phyloP scores from a whole-genome alignment of 2,888 invertebrate genomes.

The Amphipyra tragopoginis region DNA sequence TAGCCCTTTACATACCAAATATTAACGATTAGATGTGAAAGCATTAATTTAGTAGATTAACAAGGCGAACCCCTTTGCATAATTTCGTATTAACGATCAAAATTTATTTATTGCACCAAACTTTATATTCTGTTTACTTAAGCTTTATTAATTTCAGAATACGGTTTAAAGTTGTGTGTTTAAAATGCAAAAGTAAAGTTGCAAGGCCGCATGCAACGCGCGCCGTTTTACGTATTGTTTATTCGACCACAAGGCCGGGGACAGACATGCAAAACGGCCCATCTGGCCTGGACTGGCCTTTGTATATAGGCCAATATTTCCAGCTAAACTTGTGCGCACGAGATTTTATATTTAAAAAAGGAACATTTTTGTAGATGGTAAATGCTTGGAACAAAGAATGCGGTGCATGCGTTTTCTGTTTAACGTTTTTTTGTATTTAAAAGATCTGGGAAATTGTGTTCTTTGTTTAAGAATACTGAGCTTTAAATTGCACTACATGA shows the following conservation, averaged over 20 bases:
- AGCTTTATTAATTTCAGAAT: slow-evolving; percentile 21
- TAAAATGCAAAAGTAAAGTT: slow-evolving; percentile 48
- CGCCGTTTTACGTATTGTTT: slow-evolving; percentile 63
- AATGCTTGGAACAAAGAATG: slow-evolving; percentile 38
- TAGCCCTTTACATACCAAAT: slow-evolving; percentile 58
- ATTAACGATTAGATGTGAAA: slow-evolving; percentile 53
- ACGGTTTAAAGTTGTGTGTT: slow-evolving; percentile 45
- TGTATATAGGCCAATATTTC: slow-evolving; percentile 63
- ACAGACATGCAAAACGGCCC: slow-evolving; percentile 62
- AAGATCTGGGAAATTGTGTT: not conserved
- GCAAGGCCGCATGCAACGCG: slow-evolving; percentile 57
- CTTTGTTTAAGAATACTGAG: not conserved
- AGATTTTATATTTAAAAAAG: slow-evolving; percentile 51
- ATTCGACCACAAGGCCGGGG: slow-evolving; percentile 59
- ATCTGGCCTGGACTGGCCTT: slow-evolving; percentile 59
- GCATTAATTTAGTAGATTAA: slow-evolving; percentile 56
- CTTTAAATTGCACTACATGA: too few relatives aligned
- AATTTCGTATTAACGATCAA: slow-evolving; percentile 60
- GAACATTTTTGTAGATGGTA: slow-evolving; percentile 44
- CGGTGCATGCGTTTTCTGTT: slow-evolving; percentile 10
- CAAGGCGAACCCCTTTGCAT: slow-evolving; percentile 54
- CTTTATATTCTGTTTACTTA: slow-evolving; percentile 5
- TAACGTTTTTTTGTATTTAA: slow-evolving; percentile 10
- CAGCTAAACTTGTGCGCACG: slow-evolving; percentile 38
- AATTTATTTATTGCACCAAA: slow-evolving; percentile 46